Conservation (phyloP, 2,797 vertebrate genomes). For the Eremophila alpestris region DNA sequence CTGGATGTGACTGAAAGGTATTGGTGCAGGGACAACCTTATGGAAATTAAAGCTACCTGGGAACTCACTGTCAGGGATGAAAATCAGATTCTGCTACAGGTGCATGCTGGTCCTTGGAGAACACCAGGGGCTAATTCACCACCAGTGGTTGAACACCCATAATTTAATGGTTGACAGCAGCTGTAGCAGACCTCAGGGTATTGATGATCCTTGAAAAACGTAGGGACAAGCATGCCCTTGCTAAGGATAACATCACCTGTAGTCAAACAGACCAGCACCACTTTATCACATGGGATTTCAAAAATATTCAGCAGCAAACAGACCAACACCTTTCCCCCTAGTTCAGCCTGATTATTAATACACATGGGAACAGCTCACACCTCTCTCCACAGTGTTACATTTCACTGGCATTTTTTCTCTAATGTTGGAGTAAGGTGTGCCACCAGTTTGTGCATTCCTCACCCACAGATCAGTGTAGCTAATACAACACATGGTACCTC, state of each 20-base stretch:
- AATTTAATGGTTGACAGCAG: background rate
- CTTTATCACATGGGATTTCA: background rate
- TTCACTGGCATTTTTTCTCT: background rate
- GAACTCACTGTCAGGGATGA: background rate
- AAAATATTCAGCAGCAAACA: background rate
- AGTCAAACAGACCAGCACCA: background rate
- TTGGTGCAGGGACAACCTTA: background rate
- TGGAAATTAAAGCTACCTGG: background rate
- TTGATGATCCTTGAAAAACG: background rate
- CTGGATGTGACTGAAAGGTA: background rate
- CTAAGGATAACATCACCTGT: background rate
- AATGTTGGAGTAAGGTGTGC: background rate
- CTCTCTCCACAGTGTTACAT: background rate
- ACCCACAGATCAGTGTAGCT: background rate
- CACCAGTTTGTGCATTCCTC: slow-evolving; percentile 8
- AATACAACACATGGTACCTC: background rate
- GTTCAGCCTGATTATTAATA: background rate
- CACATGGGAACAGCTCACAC: background rate
- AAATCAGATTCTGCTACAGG: background rate
- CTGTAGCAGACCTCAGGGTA: background rate
- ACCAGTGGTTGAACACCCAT: background rate
- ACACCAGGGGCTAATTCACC: background rate
- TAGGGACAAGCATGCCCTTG: background rate
- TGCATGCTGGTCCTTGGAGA: background rate
- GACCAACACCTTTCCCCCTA: background rate